These are phyloP conservation scores for Atherinosoma microstoma DNA, from an alignment of 2,797 vertebrate genomes.

Conservation along the genomic window DNA sequence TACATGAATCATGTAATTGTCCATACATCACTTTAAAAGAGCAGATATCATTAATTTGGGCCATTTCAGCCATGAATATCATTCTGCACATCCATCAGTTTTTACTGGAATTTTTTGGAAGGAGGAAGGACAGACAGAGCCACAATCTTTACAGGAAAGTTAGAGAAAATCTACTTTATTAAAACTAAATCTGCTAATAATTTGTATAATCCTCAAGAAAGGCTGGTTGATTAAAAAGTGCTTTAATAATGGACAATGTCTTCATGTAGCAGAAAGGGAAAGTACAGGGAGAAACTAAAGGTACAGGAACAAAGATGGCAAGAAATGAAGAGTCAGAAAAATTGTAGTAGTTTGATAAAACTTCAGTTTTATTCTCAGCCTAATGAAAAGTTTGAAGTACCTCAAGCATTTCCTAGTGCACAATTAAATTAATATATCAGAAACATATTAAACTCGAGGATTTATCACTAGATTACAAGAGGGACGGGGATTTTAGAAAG, in stretches of 20 bases:
- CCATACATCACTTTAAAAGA: background rate
- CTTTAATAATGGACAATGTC: slow-evolving; percentile 2
- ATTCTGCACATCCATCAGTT: background rate
- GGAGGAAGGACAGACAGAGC: background rate
- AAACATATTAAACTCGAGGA: slow-evolving; percentile 16
- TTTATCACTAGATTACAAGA: background rate
- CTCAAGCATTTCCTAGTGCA: background rate
- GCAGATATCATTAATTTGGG: background rate
- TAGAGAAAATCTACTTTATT: background rate
- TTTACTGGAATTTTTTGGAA: background rate
- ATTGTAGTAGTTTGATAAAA: slow-evolving; percentile 17
- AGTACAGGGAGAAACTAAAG: background rate
- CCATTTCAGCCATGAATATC: background rate
- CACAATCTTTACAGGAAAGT: background rate
- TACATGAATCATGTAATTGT: background rate
- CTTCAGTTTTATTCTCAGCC: slow-evolving; percentile 10
- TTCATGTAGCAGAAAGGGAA: background rate
- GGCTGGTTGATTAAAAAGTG: slow-evolving; percentile 1
- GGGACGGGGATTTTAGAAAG: background rate
- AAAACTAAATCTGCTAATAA: slow-evolving; percentile 1
- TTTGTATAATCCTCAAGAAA: background rate
- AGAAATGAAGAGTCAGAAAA: slow-evolving; percentile 21
- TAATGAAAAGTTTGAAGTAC: slow-evolving; percentile 5
- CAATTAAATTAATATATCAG: slow-evolving; percentile 2
- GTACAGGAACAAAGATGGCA: background rate